Percentiles rank a stretch among this genome's conserved stretches.
Conservation (phyloP, 1,140 invertebrate species). For the Heliothis virescens region DNA sequence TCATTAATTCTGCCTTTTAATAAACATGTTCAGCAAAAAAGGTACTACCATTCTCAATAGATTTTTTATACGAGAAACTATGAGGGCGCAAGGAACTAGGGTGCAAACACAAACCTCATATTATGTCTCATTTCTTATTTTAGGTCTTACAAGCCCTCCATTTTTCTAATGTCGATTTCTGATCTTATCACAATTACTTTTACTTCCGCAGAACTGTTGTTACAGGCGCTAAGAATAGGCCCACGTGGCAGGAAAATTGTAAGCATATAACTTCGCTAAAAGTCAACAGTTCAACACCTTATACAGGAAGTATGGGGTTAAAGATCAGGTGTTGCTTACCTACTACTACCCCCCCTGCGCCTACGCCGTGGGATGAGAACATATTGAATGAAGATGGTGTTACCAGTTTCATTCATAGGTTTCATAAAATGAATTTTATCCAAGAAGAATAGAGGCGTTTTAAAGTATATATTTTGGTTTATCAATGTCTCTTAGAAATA, state of each 20-base stretch:
- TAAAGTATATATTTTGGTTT: not conserved
- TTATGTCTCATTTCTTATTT: too few species aligned
- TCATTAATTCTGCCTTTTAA: too few species aligned
- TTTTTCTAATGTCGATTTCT: too few species aligned
- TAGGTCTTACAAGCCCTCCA: too few species aligned
- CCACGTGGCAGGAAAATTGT: not conserved
- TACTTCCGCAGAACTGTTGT: too few species aligned
- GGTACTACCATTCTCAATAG: too few species aligned
- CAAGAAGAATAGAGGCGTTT: not conserved
- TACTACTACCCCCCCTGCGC: not conserved
- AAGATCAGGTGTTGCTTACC: not conserved
- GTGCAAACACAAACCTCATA: too few species aligned
- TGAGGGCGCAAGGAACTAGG: too few species aligned
- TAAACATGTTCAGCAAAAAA: too few species aligned
- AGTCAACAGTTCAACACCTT: conserved; percentile 4
- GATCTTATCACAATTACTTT: too few species aligned
- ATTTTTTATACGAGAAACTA: too few species aligned
- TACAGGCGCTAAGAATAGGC: not conserved
- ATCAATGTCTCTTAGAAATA: too few species aligned
- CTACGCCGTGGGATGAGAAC: conserved; percentile 14
- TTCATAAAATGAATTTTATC: not conserved
- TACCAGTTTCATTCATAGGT: conserved; percentile 19
- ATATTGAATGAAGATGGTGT: conserved; percentile 17
- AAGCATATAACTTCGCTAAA: not conserved
- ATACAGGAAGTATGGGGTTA: conserved; percentile 14